These are phyloP conservation scores for Chaetorhynchus papuensis DNA, from an alignment of 2,113 vertebrate species.

Conservation along the genomic window DNA sequence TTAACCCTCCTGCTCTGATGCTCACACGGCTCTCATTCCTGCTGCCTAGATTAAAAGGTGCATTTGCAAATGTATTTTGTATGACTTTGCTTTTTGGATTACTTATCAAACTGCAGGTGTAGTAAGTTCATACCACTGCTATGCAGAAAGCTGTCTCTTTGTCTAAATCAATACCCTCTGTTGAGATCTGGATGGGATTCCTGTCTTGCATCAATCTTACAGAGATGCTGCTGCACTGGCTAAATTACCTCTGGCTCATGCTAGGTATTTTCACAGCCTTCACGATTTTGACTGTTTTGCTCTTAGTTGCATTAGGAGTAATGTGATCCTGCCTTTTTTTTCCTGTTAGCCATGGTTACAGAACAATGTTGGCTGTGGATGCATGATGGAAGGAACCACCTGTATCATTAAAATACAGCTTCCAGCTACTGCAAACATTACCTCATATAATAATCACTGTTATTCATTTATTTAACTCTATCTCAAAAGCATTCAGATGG, in stretches of 20 bases:
- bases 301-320: background rate
- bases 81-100: background rate
- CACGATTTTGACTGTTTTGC: rapidly evolving
- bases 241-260: background rate
- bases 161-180: background rate
- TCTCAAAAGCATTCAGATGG: background rate
- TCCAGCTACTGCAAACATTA: background rate
- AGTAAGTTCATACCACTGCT: background rate
- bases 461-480: background rate
- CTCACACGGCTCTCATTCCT: background rate
- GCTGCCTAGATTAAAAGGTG: background rate
- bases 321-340: background rate
- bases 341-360: background rate
- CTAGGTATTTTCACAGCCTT: background rate
- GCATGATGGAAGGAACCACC: background rate
- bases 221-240: background rate
- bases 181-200: background rate
- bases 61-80: background rate
- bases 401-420: background rate
- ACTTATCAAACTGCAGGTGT: background rate
- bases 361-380: background rate
- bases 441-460: background rate
- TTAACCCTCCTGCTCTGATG: background rate
- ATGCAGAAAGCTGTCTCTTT: background rate
- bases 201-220: background rate